phyloP scores from a whole-genome alignment of 2,797 vertebrate species.

The Coilia nasus region DNA sequence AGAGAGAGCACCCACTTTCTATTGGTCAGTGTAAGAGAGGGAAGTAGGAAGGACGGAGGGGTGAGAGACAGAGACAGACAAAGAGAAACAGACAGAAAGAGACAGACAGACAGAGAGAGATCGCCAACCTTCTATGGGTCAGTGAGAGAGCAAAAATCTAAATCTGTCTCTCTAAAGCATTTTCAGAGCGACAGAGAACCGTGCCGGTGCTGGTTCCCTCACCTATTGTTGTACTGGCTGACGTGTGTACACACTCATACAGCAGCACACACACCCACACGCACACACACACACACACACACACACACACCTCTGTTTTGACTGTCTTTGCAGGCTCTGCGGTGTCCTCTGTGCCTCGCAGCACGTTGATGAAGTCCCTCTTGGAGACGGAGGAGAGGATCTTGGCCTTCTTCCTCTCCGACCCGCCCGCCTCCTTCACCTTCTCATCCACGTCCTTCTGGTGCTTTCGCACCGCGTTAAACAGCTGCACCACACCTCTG shows the following conservation, averaged over 20 bases:
- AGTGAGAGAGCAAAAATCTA: no score
- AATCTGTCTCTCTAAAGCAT: no score
- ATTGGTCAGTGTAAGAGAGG: neutral
- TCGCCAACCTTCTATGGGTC: neutral
- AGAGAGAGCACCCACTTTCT: no score
- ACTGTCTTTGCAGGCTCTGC: conserved; percentile 35
- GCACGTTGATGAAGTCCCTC: conserved; percentile 91
- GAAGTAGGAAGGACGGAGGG: neutral
- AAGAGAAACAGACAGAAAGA: no score
- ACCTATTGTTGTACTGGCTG: no score
- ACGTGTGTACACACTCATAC: no score
- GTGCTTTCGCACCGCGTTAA: conserved; percentile 91
- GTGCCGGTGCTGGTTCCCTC: neutral
- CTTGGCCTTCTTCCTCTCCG: conserved; percentile 87
- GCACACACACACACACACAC: neutral
- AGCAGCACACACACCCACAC: neutral
- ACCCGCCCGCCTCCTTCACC: conserved; percentile 83
- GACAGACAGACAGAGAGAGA: no score
- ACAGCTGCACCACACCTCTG: conserved; percentile 93
- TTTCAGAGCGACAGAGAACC: no score
- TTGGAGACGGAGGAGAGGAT: conserved; percentile 87
- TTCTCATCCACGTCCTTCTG: conserved; percentile 84
- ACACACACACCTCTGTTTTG: conserved; percentile 62
- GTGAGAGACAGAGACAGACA: neutral
- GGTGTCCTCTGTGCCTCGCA: conserved; percentile 72